Conservation (phyloP, 1,140 invertebrate species). For the Lethocerus indicus region DNA sequence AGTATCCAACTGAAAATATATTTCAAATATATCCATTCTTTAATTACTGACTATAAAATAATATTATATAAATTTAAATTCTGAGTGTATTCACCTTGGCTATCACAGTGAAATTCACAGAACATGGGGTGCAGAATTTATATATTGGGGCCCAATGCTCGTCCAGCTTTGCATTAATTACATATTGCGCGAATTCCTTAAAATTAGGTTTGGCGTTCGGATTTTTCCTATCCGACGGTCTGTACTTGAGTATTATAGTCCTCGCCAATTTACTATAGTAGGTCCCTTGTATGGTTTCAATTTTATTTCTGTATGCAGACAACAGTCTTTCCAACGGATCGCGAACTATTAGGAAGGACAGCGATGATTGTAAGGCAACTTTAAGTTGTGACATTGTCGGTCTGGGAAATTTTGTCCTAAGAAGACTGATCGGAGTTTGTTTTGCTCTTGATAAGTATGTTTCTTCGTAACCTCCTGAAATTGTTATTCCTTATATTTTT, state of each 20-base stretch:
- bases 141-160: constrained; percentile 83
- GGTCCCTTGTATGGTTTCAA: constrained; percentile 25
- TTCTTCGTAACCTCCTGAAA: constrained; percentile 21
- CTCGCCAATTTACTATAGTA: constrained; percentile 19
- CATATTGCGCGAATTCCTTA: constrained; percentile 56
- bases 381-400: constrained; percentile 45
- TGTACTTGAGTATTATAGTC: too few relatives aligned
- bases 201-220: constrained; percentile 35
- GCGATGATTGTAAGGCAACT: constrained; percentile 39
- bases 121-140: constrained; percentile 76
- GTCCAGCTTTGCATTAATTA: constrained; percentile 51
- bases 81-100: constrained; percentile 33
- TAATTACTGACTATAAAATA: constrained; percentile 41
- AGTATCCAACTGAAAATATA: constrained; percentile 12
- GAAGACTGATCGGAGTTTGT: constrained; percentile 30
- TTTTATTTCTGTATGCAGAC: constrained; percentile 81
- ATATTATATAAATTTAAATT: background rate
- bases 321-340: constrained; percentile 79
- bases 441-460: constrained; percentile 17
- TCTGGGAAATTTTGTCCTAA: constrained; percentile 57
- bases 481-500: too few relatives aligned
- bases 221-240: too few relatives aligned
- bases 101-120: constrained; percentile 71
- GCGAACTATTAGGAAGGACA: constrained; percentile 71
- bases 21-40: constrained; percentile 19